A percentile compares a stretch with the other conserved stretches of the same genome.
Conservation (phyloP, 2,113 vertebrate species). For the Myrmecobius fasciatus region DNA sequence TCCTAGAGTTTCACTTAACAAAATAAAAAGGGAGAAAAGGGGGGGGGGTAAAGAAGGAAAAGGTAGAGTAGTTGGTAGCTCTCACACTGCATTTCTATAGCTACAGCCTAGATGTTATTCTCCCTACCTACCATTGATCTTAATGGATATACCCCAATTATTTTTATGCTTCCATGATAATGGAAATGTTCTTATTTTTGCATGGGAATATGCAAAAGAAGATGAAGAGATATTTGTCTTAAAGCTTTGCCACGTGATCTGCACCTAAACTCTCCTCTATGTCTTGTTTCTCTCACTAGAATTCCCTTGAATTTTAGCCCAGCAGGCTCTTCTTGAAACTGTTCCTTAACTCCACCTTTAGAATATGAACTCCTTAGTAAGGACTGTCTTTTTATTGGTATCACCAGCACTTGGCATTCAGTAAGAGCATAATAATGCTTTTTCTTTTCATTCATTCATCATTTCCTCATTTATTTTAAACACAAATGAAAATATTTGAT, state of each 20-base stretch:
- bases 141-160: slow-evolving; percentile 24
- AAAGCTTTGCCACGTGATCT: neutral
- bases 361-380: no score
- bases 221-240: slow-evolving; percentile 23
- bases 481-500: neutral
- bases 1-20: neutral
- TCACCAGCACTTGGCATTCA: neutral
- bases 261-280: neutral
- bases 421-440: neutral
- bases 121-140: neutral
- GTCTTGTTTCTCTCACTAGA: neutral
- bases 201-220: neutral
- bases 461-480: neutral
- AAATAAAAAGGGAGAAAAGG: neutral
- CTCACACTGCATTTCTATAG: no score
- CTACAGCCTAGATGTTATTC: neutral
- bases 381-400: neutral
- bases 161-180: slow-evolving; percentile 18
- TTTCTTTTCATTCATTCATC: neutral
- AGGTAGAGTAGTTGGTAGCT: neutral
- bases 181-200: slow-evolving; percentile 24
- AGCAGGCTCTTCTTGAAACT: no score
- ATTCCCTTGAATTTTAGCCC: no score
- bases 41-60: neutral
- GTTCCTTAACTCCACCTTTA: no score